Evolutionary conservation across 1,140 invertebrate species (phyloP).

Genomic region (Drosophila bocki): DNA sequence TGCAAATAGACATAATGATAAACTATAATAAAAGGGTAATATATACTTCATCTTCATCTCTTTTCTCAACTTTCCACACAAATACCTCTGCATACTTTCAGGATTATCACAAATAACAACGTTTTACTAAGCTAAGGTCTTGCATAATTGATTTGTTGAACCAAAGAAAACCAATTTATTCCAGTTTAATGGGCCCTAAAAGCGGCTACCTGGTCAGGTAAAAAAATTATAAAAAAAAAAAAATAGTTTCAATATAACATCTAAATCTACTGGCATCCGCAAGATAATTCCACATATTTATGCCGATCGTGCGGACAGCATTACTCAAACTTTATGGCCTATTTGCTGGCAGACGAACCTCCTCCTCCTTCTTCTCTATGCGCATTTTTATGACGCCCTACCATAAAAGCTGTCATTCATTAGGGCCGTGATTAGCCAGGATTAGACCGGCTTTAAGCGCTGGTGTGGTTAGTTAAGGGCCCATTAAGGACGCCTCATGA

Average conservation of each 20-base stretch:
- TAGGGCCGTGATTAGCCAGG: slow-evolving; percentile 31
- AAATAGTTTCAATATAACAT: slow-evolving; percentile 15
- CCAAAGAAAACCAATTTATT: not conserved
- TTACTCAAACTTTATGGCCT: slow-evolving; percentile 7
- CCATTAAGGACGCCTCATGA: slow-evolving; percentile 6
- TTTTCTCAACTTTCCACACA: not conserved
- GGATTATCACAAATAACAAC: slow-evolving; percentile 21
- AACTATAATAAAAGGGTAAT: not conserved
- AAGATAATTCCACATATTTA: slow-evolving; percentile 16
- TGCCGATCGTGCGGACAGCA: slow-evolving; percentile 7
- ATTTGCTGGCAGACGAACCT: not conserved
- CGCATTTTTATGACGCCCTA: slow-evolving; percentile 20
- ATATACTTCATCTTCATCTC: not conserved
- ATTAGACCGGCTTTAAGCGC: slow-evolving; percentile 5
- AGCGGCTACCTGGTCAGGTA: not conserved
- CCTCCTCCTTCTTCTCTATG: not conserved
- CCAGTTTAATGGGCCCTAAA: not conserved
- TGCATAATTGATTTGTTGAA: not conserved
- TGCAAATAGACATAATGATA: not conserved
- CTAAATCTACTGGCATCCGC: slow-evolving; percentile 6
- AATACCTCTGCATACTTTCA: slow-evolving; percentile 48
- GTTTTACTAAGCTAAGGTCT: not conserved
- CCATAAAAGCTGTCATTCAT: slow-evolving; percentile 28
- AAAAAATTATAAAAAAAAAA: not conserved
- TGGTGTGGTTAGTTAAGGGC: not conserved